Percentiles rank a stretch among this genome's conserved stretches.
Evolutionary conservation across 1,140 invertebrate species (phyloP).

Genomic region (Megathymus violae): DNA sequence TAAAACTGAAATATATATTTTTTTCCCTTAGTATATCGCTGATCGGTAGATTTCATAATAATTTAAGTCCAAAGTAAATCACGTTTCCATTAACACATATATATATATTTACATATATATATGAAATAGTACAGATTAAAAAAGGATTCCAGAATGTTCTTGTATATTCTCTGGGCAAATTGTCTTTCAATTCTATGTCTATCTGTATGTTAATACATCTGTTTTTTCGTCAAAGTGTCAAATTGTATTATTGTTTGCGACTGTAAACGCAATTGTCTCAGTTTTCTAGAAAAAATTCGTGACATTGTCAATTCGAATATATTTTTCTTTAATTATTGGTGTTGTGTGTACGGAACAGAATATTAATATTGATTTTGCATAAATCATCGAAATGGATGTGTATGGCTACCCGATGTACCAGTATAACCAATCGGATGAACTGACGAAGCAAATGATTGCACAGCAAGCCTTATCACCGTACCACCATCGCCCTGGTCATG

Average conservation of each 20-base stretch:
- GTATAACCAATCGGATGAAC: slow-evolving; percentile 68
- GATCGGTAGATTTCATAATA: too few species aligned
- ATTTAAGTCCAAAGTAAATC: too few species aligned
- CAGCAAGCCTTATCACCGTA: slow-evolving; percentile 57
- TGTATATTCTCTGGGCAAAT: neutral
- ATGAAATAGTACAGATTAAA: slow-evolving; percentile 21
- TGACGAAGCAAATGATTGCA: slow-evolving; percentile 69
- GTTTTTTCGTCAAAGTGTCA: slow-evolving; percentile 18
- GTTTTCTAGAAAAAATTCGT: slow-evolving; percentile 23
- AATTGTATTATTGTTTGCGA: slow-evolving; percentile 34
- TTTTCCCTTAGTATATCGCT: too few species aligned
- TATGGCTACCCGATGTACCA: slow-evolving; percentile 64
- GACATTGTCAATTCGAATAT: neutral
- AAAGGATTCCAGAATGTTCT: slow-evolving; percentile 27
- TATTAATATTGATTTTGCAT: neutral
- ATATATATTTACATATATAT: too few species aligned
- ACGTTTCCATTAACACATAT: too few species aligned
- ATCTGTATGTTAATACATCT: neutral
- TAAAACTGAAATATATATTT: too few species aligned
- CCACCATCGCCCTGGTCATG: slow-evolving; percentile 44
- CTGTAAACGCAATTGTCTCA: slow-evolving; percentile 2
- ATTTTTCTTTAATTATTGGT: too few species aligned
- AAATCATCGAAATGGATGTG: slow-evolving; percentile 60
- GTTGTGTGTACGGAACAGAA: too few species aligned
- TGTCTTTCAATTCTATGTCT: neutral